Evolutionary conservation across 1,140 invertebrate genomes (phyloP).

Genomic region (Melipona quadrifasciata): DNA sequence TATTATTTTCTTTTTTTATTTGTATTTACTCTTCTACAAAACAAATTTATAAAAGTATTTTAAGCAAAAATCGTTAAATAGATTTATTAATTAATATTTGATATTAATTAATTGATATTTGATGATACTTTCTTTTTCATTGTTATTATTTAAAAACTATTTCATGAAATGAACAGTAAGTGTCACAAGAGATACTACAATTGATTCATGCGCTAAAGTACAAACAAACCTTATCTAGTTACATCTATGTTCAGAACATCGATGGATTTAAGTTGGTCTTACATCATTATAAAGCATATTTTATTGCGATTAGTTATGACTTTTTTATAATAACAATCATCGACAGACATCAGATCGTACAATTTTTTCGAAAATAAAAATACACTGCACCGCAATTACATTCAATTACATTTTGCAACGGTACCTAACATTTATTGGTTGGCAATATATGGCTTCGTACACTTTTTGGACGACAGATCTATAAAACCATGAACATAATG

Average conservation of each 20-base stretch:
- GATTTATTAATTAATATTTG: neutral
- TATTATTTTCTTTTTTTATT: neutral
- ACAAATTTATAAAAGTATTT: neutral
- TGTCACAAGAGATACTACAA: neutral
- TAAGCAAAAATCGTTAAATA: neutral
- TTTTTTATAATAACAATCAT: neutral
- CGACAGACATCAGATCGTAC: neutral
- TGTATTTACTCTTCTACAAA: neutral
- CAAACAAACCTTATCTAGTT: constrained; percentile 23
- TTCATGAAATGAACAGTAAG: neutral
- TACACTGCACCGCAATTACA: neutral
- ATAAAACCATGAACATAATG: constrained; percentile 32
- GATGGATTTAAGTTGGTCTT: neutral
- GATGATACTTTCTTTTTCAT: neutral
- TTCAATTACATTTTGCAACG: constrained; percentile 12
- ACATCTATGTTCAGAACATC: neutral
- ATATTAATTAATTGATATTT: neutral
- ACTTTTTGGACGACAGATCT: constrained; percentile 27
- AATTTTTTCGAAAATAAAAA: constrained; percentile 1
- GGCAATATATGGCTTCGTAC: constrained; percentile 30
- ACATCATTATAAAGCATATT: neutral
- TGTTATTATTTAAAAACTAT: neutral
- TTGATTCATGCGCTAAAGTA: neutral
- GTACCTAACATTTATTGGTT: constrained; percentile 32
- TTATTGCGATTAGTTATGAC: neutral